These are phyloP conservation scores for Bombyx mori DNA, from an alignment of 1,140 invertebrate genomes.

Conservation along the genomic window DNA sequence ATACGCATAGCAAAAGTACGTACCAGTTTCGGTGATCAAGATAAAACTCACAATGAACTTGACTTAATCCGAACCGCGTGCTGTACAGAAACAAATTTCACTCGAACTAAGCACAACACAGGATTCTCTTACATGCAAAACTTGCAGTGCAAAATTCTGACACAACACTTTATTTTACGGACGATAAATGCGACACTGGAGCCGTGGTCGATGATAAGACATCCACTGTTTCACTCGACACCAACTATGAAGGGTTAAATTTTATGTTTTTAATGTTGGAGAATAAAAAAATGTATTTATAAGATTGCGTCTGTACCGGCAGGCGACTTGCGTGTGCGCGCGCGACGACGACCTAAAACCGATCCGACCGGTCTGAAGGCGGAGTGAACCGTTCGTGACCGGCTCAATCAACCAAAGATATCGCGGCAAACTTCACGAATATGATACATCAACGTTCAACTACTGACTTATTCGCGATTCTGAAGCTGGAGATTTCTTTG, in stretches of 20 bases:
- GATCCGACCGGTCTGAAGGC: constrained; percentile 61
- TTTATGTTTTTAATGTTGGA: constrained; percentile 13
- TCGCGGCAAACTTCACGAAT: constrained; percentile 29
- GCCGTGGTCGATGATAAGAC: too few relatives aligned
- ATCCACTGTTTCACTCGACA: not conserved
- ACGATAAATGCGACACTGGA: too few relatives aligned
- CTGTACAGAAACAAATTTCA: constrained; percentile 16
- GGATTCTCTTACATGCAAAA: constrained; percentile 15
- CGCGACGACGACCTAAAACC: constrained; percentile 53
- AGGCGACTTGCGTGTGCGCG: constrained; percentile 33
- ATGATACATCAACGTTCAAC: too few relatives aligned
- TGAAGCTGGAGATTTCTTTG: too few relatives aligned
- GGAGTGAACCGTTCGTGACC: constrained; percentile 27
- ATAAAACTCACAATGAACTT: constrained; percentile 9
- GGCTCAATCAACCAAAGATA: constrained; percentile 31
- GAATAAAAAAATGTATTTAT: constrained; percentile 17
- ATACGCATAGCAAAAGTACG: not conserved
- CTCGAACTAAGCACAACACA: constrained; percentile 15
- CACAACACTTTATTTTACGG: not conserved
- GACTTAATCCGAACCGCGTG: constrained; percentile 3
- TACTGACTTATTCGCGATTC: too few relatives aligned
- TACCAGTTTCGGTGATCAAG: constrained; percentile 7
- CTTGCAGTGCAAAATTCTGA: constrained; percentile 5
- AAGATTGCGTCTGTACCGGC: constrained; percentile 2
- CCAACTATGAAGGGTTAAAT: not conserved